Conservation (phyloP, 2,888 invertebrate species). For the Clostera curtula region DNA sequence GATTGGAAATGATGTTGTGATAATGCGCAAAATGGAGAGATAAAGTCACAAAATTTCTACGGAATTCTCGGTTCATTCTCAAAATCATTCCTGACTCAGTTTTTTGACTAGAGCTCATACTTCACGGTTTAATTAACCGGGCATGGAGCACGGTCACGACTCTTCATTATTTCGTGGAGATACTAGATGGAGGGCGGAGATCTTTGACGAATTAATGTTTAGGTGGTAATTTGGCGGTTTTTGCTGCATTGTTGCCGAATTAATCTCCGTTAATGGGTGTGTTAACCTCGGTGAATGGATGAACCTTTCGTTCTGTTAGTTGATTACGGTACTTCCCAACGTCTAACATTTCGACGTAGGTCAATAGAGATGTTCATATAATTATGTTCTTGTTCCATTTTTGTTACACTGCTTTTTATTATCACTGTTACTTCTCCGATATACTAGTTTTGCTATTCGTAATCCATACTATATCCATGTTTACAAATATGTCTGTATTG, state of each 20-base stretch:
- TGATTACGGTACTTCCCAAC: constrained; percentile 21
- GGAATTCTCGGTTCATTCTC: too few relatives aligned
- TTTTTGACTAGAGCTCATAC: constrained; percentile 20
- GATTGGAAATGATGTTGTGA: too few relatives aligned
- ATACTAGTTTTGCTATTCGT: too few relatives aligned
- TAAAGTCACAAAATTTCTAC: too few relatives aligned
- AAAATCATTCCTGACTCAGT: constrained; percentile 6
- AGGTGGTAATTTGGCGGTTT: constrained; percentile 53
- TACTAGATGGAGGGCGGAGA: constrained; percentile 43
- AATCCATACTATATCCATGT: too few relatives aligned
- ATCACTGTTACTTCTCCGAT: not conserved
- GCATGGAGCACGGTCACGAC: constrained; percentile 35
- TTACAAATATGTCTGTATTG: too few relatives aligned
- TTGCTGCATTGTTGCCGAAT: constrained; percentile 34
- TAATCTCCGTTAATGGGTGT: constrained; percentile 33
- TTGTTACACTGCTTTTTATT: not conserved
- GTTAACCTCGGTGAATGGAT: constrained; percentile 28
- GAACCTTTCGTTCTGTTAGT: constrained; percentile 19
- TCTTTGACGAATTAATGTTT: constrained; percentile 48
- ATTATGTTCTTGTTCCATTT: too few relatives aligned
- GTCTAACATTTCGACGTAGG: constrained; percentile 12
- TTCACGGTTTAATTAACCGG: constrained; percentile 26
- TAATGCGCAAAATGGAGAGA: too few relatives aligned
- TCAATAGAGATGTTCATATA: constrained; percentile 9
- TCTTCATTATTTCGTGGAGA: constrained; percentile 28